phyloP scores from a whole-genome alignment of 2,888 invertebrate genomes.

The Eupithecia insigniata region DNA sequence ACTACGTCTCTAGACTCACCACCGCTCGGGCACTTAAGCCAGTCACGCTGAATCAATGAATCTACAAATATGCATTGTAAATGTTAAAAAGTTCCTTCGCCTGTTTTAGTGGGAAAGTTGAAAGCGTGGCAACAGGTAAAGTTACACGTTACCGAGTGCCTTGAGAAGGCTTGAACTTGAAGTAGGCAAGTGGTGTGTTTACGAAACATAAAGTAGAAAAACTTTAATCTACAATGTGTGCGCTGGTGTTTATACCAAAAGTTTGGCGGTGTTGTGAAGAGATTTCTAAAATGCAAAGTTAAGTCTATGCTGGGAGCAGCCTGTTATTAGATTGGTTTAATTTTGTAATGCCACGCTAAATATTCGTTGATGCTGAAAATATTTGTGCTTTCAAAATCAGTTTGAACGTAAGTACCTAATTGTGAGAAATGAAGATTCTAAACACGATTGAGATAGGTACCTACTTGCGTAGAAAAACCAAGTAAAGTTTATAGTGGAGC shows the following conservation, averaged over 20 bases:
- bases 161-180: slow-evolving; percentile 20
- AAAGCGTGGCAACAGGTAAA: slow-evolving; percentile 52
- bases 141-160: slow-evolving; percentile 34
- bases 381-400: neutral
- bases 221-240: slow-evolving; percentile 1
- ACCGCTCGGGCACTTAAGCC: slow-evolving; percentile 82
- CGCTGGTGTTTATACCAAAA: neutral
- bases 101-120: slow-evolving; percentile 48
- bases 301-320: neutral
- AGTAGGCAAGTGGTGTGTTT: slow-evolving; percentile 16
- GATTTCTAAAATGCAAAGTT: neutral
- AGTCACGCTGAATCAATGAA: slow-evolving; percentile 83
- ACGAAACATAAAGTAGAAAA: slow-evolving; percentile 14
- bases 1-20: slow-evolving; percentile 82
- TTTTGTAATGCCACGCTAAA: neutral
- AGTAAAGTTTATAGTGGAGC: neutral
- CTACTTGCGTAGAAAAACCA: neutral
- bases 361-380: neutral
- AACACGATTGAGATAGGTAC: neutral
- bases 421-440: neutral
- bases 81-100: slow-evolving; percentile 47
- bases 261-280: neutral
- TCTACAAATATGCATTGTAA: slow-evolving; percentile 75
- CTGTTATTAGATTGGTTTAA: neutral
- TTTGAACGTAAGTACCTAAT: neutral